phyloP scores from a whole-genome alignment of 2,888 invertebrate genomes.

The Zelleria hepariella region DNA sequence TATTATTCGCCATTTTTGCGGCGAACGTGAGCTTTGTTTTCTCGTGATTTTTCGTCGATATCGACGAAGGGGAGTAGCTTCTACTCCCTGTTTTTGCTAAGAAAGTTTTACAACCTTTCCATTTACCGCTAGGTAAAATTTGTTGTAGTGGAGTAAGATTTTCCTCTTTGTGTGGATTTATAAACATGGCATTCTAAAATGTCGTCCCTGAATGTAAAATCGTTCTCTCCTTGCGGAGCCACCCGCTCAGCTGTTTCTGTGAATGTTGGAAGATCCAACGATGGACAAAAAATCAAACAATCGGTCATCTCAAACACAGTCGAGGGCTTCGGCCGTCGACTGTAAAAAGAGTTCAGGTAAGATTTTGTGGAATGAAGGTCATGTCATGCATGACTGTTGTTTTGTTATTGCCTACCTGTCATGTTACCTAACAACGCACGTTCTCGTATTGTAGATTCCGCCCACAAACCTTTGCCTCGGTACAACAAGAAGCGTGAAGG shows the following conservation, averaged over 20 bases:
- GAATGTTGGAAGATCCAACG: constrained; percentile 71
- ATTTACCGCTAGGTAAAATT: constrained; percentile 47
- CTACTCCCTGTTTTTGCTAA: constrained; percentile 70
- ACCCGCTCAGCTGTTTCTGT: constrained; percentile 69
- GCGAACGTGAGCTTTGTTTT: constrained; percentile 60
- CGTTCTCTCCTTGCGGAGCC: constrained; percentile 81
- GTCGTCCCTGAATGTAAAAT: constrained; percentile 78
- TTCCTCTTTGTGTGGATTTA: constrained; percentile 72
- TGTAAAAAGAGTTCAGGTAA: constrained; percentile 70
- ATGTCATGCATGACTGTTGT: not conserved
- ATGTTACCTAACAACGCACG: not conserved
- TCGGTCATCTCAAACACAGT: constrained; percentile 77
- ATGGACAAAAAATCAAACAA: constrained; percentile 85
- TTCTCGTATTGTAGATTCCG: constrained; percentile 33
- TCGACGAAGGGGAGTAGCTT: constrained; percentile 76
- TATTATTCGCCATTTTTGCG: constrained; percentile 80
- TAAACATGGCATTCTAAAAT: constrained; percentile 88
- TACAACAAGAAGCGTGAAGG: constrained; percentile 78
- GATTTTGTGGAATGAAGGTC: not conserved
- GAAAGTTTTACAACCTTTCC: constrained; percentile 34
- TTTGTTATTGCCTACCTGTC: constrained; percentile 2
- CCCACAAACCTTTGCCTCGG: constrained; percentile 75
- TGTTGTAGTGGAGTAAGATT: constrained; percentile 34
- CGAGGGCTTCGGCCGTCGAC: constrained; percentile 81
- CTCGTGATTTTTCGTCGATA: constrained; percentile 72